Conservation (phyloP, 2,797 vertebrate genomes). For the Macrochelys suwanniensis region DNA sequence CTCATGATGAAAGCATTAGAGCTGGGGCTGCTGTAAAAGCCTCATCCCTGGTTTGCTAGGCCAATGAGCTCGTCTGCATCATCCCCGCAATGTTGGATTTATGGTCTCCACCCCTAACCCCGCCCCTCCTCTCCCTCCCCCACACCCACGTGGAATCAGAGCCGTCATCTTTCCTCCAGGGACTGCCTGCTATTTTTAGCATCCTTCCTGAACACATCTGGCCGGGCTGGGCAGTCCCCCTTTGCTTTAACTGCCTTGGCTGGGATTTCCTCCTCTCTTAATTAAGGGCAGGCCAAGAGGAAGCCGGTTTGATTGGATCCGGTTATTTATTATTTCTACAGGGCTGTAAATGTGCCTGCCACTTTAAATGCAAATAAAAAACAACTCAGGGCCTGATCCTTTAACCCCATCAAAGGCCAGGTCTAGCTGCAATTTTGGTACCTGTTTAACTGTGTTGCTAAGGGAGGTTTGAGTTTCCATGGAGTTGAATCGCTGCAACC, state of each 20-base stretch:
- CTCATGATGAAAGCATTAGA: no score
- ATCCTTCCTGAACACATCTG: background rate
- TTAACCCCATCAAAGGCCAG: background rate
- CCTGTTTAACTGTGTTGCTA: background rate
- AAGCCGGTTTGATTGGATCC: background rate
- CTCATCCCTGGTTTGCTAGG: background rate
- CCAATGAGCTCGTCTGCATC: background rate
- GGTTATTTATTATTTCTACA: background rate
- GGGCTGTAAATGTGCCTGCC: background rate
- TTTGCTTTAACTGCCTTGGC: background rate
- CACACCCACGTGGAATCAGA: background rate
- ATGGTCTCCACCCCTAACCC: background rate
- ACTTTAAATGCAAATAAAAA: background rate
- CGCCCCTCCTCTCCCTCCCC: no score
- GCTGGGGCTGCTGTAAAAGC: background rate
- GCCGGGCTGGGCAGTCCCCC: background rate
- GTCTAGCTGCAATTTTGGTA: background rate
- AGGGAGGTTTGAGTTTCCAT: background rate
- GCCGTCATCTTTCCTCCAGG: background rate
- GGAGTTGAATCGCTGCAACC: background rate
- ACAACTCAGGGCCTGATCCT: background rate
- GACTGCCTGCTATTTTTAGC: background rate
- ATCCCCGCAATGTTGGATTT: no score
- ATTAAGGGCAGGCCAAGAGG: background rate
- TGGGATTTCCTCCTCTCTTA: background rate